Conservation (phyloP, 2,888 invertebrate species). For the Luperina testacea region DNA sequence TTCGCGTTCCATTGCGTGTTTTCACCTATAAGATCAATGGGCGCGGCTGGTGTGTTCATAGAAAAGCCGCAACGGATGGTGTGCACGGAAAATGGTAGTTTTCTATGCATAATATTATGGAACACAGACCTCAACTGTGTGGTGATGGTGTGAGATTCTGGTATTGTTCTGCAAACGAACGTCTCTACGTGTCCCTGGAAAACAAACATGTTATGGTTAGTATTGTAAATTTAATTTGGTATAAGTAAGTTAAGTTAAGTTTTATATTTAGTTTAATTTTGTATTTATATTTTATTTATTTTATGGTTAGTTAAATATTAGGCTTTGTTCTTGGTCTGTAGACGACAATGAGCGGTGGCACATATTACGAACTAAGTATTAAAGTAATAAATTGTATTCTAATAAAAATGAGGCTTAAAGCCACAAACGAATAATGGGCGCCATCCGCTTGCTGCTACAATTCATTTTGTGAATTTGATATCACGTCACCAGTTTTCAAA, state of each 20-base stretch:
- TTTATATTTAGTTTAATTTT: too few species aligned
- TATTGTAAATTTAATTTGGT: too few species aligned
- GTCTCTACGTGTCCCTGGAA: slow-evolving; percentile 67
- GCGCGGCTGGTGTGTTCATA: slow-evolving; percentile 10
- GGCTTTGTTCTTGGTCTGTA: background rate
- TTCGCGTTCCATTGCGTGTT: slow-evolving; percentile 51
- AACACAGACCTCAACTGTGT: slow-evolving; percentile 48
- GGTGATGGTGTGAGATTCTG: slow-evolving; percentile 50
- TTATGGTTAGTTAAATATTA: background rate
- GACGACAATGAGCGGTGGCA: background rate
- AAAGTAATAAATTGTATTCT: too few species aligned
- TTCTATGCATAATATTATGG: slow-evolving; percentile 24
- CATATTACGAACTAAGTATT: too few species aligned
- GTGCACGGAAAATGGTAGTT: slow-evolving; percentile 30
- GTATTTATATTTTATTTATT: too few species aligned
- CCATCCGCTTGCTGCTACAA: background rate
- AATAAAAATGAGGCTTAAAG: too few species aligned
- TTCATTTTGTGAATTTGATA: background rate
- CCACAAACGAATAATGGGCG: background rate
- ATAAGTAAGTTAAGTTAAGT: too few species aligned
- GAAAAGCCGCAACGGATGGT: slow-evolving; percentile 45
- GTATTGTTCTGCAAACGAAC: slow-evolving; percentile 22
- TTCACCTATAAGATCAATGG: slow-evolving; percentile 10
- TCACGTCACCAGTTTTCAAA: background rate
- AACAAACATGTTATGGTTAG: background rate